These are phyloP conservation scores for Acrocephalus kingi DNA, from an alignment of 2,113 vertebrate genomes.

Conservation along the genomic window DNA sequence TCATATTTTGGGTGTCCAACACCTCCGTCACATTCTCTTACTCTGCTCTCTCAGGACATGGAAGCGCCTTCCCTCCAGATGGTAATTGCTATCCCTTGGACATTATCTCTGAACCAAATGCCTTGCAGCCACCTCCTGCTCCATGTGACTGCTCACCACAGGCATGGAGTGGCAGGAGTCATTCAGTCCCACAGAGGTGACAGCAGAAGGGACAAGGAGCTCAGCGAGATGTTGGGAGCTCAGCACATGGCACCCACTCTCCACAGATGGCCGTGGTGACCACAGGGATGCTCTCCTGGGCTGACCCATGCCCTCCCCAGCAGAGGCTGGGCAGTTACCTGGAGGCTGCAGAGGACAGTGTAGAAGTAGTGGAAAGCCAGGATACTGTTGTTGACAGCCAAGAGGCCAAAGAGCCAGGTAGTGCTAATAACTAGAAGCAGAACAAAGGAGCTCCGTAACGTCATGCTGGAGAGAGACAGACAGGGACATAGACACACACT, in stretches of 20 bases:
- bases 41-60: neutral
- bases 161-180: neutral
- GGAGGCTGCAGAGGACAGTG: conserved; percentile 89
- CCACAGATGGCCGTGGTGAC: neutral
- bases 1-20: neutral
- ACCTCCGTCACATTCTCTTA: neutral
- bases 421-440: conserved; percentile 92
- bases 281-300: neutral
- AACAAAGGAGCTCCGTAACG: conserved; percentile 91
- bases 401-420: conserved; percentile 96
- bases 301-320: neutral
- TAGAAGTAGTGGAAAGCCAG: conserved; percentile 99
- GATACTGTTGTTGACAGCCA: conserved; percentile 98
- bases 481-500: conserved; percentile 39
- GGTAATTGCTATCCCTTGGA: neutral
- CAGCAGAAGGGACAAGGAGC: neutral
- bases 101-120: neutral
- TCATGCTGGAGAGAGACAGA: conserved; percentile 79
- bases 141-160: fast-evolving
- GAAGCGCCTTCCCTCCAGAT: neutral
- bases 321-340: conserved; percentile 76
- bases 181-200: neutral
- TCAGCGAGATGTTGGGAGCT: neutral
- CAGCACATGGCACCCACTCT: neutral
- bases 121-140: neutral